phyloP scores from a whole-genome alignment of 2,888 invertebrate genomes.

The Trachelus iudaicus region DNA sequence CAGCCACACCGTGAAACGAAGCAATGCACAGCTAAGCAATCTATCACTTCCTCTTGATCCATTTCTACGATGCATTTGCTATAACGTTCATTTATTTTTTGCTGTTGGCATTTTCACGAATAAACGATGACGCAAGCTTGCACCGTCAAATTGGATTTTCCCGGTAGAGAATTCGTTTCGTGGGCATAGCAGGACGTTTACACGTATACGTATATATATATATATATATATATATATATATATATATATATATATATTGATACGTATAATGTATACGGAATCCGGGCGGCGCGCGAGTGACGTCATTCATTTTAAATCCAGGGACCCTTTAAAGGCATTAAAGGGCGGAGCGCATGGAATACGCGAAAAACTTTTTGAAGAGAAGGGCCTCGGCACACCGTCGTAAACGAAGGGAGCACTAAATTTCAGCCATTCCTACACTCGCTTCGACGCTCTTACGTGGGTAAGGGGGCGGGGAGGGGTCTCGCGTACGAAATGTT shows the following conservation, averaged over 20 bases:
- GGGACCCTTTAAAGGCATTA: neutral
- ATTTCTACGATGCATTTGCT: conserved; percentile 10
- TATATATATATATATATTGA: neutral
- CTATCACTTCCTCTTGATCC: conserved; percentile 13
- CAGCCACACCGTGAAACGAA: neutral
- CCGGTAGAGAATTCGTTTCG: neutral
- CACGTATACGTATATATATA: neutral
- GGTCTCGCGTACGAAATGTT: neutral
- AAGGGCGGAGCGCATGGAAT: neutral
- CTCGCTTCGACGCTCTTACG: neutral
- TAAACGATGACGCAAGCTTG: neutral
- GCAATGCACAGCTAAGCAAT: conserved; percentile 13
- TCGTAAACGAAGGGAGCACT: neutral
- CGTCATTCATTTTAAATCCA: neutral
- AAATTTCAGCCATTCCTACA: neutral
- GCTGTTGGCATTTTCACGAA: neutral
- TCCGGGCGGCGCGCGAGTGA: neutral
- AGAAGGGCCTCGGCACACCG: neutral
- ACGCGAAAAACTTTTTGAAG: neutral
- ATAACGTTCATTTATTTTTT: neutral
- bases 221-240: neutral
- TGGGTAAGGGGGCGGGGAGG: neutral
- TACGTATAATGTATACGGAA: neutral
- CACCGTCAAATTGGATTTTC: neutral
- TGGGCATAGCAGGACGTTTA: neutral